phyloP scores from a whole-genome alignment of 1,140 invertebrate species.

The Philotrypesis tridentata region DNA sequence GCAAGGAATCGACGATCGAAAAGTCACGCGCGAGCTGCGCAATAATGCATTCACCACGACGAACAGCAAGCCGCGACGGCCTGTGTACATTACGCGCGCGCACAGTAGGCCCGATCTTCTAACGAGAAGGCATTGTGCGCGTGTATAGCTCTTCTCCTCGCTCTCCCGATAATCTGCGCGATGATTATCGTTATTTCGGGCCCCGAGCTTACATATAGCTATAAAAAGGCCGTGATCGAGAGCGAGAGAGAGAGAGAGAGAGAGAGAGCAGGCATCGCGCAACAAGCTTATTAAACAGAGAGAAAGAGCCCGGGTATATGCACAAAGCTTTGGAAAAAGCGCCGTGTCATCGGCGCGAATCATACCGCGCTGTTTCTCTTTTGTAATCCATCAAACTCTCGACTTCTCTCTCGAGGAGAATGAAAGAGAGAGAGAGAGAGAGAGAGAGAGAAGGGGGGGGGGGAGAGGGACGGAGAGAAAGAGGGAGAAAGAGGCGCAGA shows the following conservation, averaged over 20 bases:
- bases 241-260: background rate
- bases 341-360: slow-evolving; percentile 45
- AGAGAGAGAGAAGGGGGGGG: too few relatives aligned
- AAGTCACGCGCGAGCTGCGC: slow-evolving; percentile 32
- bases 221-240: too few relatives aligned
- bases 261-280: background rate
- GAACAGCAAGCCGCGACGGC: background rate
- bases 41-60: too few relatives aligned
- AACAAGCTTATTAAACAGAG: slow-evolving; percentile 47
- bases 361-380: slow-evolving; percentile 33
- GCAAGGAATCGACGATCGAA: slow-evolving; percentile 34
- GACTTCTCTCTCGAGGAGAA: background rate
- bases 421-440: background rate
- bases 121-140: slow-evolving; percentile 38
- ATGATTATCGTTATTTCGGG: slow-evolving; percentile 47
- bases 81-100: slow-evolving; percentile 7
- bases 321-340: slow-evolving; percentile 24
- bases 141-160: background rate
- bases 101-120: slow-evolving; percentile 32
- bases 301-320: background rate
- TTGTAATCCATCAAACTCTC: slow-evolving; percentile 46
- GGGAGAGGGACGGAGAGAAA: background rate
- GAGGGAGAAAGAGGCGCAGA: too few relatives aligned
- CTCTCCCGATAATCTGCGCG: slow-evolving; percentile 30
- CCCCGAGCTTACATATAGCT: too few relatives aligned